These are phyloP conservation scores for Melinopterus prodromus DNA, from an alignment of 2,888 invertebrate genomes.

Conservation along the genomic window DNA sequence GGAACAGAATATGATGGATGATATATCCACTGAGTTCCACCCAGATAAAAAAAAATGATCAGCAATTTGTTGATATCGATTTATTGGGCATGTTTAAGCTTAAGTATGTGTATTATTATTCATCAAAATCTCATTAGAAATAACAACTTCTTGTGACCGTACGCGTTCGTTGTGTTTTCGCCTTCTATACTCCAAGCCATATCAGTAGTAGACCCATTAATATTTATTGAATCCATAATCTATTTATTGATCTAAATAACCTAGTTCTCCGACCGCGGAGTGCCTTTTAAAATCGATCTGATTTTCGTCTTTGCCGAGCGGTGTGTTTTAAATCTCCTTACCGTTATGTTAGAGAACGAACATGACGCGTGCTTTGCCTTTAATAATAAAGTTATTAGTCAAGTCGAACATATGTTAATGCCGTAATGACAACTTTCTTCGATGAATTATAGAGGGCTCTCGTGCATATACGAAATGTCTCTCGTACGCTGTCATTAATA, in stretches of 20 bases:
- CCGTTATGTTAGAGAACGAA: neutral
- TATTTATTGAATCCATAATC: slow-evolving; percentile 24
- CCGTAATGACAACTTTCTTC: slow-evolving; percentile 4
- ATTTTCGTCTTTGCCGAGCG: slow-evolving; percentile 4
- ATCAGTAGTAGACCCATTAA: slow-evolving; percentile 17
- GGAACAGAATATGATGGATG: no score
- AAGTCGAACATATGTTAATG: slow-evolving; percentile 4
- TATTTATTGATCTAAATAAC: slow-evolving; percentile 27
- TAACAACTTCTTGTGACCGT: neutral
- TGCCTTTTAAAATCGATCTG: slow-evolving; percentile 21
- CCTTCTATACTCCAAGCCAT: neutral
- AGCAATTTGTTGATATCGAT: neutral
- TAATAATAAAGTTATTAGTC: slow-evolving; percentile 4
- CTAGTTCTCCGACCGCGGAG: slow-evolving; percentile 16
- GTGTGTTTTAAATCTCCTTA: neutral
- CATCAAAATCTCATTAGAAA: slow-evolving; percentile 4
- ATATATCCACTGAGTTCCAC: neutral
- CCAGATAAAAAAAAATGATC: neutral
- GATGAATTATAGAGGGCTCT: neutral
- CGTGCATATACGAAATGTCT: slow-evolving; percentile 4
- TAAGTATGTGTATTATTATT: neutral
- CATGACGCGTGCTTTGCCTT: neutral
- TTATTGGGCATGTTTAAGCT: neutral
- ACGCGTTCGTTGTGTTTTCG: neutral
- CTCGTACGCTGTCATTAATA: slow-evolving; percentile 13